Percentiles rank a stretch among this genome's conserved stretches.
Conservation (phyloP, 2,113 vertebrate species). For the Rhinichthys klamathensis region DNA sequence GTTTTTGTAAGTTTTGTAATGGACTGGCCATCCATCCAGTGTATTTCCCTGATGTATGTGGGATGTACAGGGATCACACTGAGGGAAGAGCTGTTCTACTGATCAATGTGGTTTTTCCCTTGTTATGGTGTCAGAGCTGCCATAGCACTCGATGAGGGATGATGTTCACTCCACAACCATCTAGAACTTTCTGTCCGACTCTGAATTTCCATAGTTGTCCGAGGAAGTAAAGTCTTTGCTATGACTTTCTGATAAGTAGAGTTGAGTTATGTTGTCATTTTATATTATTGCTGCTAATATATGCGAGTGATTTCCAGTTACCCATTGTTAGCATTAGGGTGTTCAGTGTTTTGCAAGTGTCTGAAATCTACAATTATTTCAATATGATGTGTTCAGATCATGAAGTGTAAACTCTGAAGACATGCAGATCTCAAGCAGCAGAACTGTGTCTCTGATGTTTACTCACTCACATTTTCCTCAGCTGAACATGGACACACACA, state of each 20-base stretch:
- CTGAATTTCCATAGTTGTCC: neutral
- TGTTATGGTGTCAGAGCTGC: too few species aligned
- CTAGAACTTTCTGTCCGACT: neutral
- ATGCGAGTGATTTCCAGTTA: neutral
- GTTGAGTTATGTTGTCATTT: neutral
- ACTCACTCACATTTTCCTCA: too few species aligned
- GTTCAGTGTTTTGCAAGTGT: neutral
- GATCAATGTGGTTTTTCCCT: too few species aligned
- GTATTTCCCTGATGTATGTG: too few species aligned
- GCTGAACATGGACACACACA: too few species aligned
- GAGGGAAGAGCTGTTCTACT: too few species aligned
- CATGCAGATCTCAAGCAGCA: neutral
- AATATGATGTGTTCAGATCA: neutral
- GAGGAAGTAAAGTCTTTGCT: neutral
- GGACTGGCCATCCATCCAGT: too few species aligned
- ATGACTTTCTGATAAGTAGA: neutral
- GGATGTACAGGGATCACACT: too few species aligned
- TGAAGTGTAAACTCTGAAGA: neutral
- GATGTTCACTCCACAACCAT: neutral
- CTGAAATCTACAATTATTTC: neutral
- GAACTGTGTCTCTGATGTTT: too few species aligned
- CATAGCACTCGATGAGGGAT: too few species aligned
- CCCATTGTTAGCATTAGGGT: neutral
- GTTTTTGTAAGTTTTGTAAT: neutral
- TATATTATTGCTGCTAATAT: neutral